Conservation (phyloP, 1,140 invertebrate species). For the Lineus longissimus region DNA sequence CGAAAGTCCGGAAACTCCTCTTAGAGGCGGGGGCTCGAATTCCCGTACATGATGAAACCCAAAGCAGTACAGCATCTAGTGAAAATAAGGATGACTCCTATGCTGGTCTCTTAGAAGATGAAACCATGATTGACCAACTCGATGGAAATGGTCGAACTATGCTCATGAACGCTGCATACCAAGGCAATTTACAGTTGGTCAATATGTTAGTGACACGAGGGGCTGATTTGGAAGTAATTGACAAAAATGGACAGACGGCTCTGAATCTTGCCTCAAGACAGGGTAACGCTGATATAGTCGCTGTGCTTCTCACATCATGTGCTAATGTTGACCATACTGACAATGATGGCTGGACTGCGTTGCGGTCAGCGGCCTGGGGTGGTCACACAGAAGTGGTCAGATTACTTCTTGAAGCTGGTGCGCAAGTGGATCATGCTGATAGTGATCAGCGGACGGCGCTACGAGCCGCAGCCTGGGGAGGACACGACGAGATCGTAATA, state of each 20-base stretch:
- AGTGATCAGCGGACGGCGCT: slow-evolving; percentile 79
- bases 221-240: slow-evolving; percentile 80
- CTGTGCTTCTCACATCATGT: slow-evolving; percentile 39
- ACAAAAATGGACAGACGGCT: slow-evolving; percentile 73
- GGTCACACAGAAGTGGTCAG: slow-evolving; percentile 72
- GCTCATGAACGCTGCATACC: slow-evolving; percentile 69
- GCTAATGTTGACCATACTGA: slow-evolving; percentile 52
- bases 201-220: slow-evolving; percentile 70
- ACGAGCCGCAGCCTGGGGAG: slow-evolving; percentile 87
- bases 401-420: slow-evolving; percentile 72
- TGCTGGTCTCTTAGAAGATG: slow-evolving; percentile 25
- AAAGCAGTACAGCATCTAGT: slow-evolving; percentile 15
- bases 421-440: slow-evolving; percentile 77
- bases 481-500: slow-evolving; percentile 86
- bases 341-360: slow-evolving; percentile 56
- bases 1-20: slow-evolving; percentile 44
- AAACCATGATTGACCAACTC: slow-evolving; percentile 31
- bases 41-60: slow-evolving; percentile 26
- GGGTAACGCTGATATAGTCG: slow-evolving; percentile 56
- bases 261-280: slow-evolving; percentile 70
- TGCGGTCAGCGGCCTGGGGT: slow-evolving; percentile 76
- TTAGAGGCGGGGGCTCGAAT: slow-evolving; percentile 44
- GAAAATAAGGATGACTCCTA: slow-evolving; percentile 21
- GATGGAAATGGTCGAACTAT: slow-evolving; percentile 63
- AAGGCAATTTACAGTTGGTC: slow-evolving; percentile 74